Conservation (phyloP, 2,113 vertebrate species). For the Ageneiosus marmoratus region DNA sequence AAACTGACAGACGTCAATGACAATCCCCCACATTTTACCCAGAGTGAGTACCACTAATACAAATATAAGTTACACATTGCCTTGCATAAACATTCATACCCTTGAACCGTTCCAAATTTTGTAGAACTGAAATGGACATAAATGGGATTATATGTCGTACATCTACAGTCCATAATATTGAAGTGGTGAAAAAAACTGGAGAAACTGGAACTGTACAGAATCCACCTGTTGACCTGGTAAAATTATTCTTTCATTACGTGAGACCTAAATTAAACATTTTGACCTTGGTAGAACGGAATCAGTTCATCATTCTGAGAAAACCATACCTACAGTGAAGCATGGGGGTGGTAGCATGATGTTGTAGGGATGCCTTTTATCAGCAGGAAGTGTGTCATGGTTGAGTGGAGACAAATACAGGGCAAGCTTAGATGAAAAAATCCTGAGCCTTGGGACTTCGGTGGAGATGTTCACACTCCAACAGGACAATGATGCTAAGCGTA, state of each 20-base stretch:
- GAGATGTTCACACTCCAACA: background rate
- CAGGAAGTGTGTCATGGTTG: background rate
- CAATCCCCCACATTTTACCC: constrained; percentile 76
- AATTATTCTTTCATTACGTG: background rate
- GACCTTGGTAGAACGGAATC: background rate
- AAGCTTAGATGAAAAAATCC: background rate
- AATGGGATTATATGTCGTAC: background rate
- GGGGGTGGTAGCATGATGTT: background rate
- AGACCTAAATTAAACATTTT: background rate
- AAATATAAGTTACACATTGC: background rate
- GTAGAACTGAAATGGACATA: background rate
- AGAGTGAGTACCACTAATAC: constrained; percentile 67
- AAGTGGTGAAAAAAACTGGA: background rate
- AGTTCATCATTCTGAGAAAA: background rate
- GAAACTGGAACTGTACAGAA: background rate
- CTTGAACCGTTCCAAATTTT: background rate
- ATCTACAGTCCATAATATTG: background rate
- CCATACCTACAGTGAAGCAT: background rate
- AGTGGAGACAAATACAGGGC: background rate
- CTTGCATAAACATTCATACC: background rate
- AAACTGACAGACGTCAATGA: constrained; percentile 81
- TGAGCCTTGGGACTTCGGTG: background rate
- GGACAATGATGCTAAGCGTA: background rate
- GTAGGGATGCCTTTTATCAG: background rate
- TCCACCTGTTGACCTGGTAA: background rate